Evolutionary conservation across 2,113 vertebrate genomes (phyloP), one percentile per base, ranked within the genome.

Genomic region (Epinephelus lanceolatus): DNA sequence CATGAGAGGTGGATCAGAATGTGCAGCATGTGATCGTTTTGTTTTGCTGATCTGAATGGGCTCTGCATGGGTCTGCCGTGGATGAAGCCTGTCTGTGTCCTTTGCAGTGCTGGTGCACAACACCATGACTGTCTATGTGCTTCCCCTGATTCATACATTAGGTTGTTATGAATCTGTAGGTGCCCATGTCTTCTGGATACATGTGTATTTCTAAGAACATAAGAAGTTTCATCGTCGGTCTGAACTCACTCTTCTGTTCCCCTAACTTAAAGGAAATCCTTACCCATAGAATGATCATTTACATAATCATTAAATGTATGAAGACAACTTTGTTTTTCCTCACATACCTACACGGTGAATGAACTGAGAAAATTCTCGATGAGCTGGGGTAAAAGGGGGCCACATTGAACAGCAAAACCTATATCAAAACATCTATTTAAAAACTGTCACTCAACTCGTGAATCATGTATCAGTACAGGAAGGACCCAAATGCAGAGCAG

Each of bases 81-180:
- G 52, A 65, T 76, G 51, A 80, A 55, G 14, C 69, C 23, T 11
- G 40, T 53, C 57, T 63, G 10, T 94, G 15, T 94, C 74, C 93
- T 92, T 94, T 92, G 49, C 95, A 96, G 95, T 93, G 85, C 75
- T 93, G 91, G 33, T 93, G 93, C 88, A 93, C 47, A 88, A 88
- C 93, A 92, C 87, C 91, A 94, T 96, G 89, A 95, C 95, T 82
- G 92, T 94, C 94, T 96, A 95, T 95, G 95, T 87, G 88, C 56
- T 66, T 63, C 78, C 19, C 23, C 40, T 45, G 13, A 62, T 6
- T 42, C 52, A 45, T 1, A 59, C 11, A 18, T 6, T 17, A 15
- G 75, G 3, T 45, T 60, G 42, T 33, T 30, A 51, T 21, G 18
- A 4, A 57, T 18, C 0, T 37, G 17, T 37, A 18, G 18, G 1